Evolutionary conservation across 2,797 vertebrate species (phyloP), one percentile per base, ranked within the genome.

Genomic region (Malurus leucopterus): DNA sequence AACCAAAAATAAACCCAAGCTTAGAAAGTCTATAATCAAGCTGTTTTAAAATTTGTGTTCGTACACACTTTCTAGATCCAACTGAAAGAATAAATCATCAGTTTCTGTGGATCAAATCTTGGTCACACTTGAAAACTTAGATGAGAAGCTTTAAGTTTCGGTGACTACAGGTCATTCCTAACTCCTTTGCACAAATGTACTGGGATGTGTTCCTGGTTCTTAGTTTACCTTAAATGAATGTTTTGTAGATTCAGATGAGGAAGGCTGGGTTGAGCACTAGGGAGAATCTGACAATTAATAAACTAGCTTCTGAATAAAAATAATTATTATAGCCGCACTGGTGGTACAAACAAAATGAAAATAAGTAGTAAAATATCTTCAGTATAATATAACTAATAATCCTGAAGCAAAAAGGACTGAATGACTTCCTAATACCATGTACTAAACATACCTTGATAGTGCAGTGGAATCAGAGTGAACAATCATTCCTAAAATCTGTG

Each of bases 1-100:
- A 76, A 89, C 73, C 51, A 80, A 80, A 43, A 58, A 75, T 27
- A 84, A 89, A 79, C 18, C 8, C 30, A 40, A 64, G 36, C 36
- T 77, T 67, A 88, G 86, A 75, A 88, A 70, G 64, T 47, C n/a
- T 81, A n/a, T 55, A 53, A 46, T 18, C 2, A 16, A 49, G 41
- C 30, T 73, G 50, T 44, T 83, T 89, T 51, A 49, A 69, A 84
- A 79, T 81, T 67, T 67, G 18, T 59, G 51, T 84, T 94, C 41
- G 18, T 40, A 29, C 18, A 57, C 16, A 8, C 64, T 94, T 95
- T 87, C 70, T 93, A 94, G 81, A 87, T 94, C 90, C 80, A 90
- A 59, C 44, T 8, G 44, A 88, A 94, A 92, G 73, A 82, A 92
- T 92, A 94, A 94, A 85, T 82, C 57, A 43, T 46, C 47, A 26